Conservation (phyloP, 2,888 invertebrate genomes). For the Villa cingulata region DNA sequence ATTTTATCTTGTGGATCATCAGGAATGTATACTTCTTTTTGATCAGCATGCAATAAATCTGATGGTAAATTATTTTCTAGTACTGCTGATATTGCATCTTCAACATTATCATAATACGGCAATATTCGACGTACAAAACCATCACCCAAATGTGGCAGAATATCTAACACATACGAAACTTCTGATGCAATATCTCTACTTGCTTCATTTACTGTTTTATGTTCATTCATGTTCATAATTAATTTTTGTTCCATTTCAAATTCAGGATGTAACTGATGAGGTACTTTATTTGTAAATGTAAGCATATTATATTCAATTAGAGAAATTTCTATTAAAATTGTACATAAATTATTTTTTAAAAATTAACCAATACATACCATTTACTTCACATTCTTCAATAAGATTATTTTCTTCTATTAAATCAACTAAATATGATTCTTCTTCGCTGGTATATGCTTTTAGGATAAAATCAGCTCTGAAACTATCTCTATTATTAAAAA, state of each 20-base stretch:
- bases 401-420: slow-evolving; percentile 5
- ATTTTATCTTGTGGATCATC: slow-evolving; percentile 44
- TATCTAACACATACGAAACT: slow-evolving; percentile 37
- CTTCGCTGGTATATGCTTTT: slow-evolving; percentile 21
- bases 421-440: slow-evolving; percentile 13
- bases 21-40: slow-evolving; percentile 47
- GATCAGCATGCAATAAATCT: slow-evolving; percentile 36
- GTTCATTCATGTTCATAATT: neutral
- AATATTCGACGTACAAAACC: slow-evolving; percentile 61
- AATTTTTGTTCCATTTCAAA: neutral
- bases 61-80: slow-evolving; percentile 49
- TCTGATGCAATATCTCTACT: slow-evolving; percentile 32
- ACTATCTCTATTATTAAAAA: slow-evolving; percentile 10
- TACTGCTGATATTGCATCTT: slow-evolving; percentile 67
- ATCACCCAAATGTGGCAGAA: slow-evolving; percentile 71
- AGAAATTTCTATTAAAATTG: neutral
- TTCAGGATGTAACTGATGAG: neutral
- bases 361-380: neutral
- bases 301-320: too few species aligned
- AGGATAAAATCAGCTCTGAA: slow-evolving; percentile 24
- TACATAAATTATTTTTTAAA: neutral
- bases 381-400: slow-evolving; percentile 5
- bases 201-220: neutral
- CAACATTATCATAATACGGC: slow-evolving; percentile 58
- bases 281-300: too few species aligned